Base-by-base conservation (phyloP, 92 coral and sea anemone species). In the Epizoanthus illoricatus region DNA sequence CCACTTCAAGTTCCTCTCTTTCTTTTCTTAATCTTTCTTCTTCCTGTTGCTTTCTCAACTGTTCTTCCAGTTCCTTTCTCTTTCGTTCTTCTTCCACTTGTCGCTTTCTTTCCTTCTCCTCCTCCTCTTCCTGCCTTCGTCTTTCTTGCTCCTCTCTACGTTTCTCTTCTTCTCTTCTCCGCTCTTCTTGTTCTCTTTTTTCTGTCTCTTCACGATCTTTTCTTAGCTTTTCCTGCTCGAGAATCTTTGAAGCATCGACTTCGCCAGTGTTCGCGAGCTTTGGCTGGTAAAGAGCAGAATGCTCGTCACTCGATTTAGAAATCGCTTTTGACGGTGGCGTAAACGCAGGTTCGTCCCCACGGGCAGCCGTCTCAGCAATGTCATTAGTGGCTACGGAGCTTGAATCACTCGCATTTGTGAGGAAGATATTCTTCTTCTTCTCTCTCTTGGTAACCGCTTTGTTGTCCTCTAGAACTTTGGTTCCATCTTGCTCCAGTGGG, bases 381-480 rank as follows among this genome's bases (percentile, higher is more conserved):
- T 75, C 86, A 24, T 84, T 90, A 33, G 91, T 88, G 39, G 74
- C 69, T 54, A 69, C 69, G 52, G 94, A 93, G 71, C 90, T 84
- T 42, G 91, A 75, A 70, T 93, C 94, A 66, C 92, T 91, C 18
- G 86, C 91, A 79, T 91, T 86, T 28, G 97, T 93, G 19, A 93
- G 65, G 52, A 93, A 93, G 13, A 86, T 85, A 16, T 94, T 93
- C 2, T 75, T 79, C 42, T 86, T 74, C 71, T 89, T 89, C 15
- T 65, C 78, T 62, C 69, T 86, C 88, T 68, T 74, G 65, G 19
- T 79, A 58, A 65, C 75, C 63, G 64, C 72, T 57, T 18, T 86
- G 39, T 82, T 82, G 70, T 24, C 66, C 49, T 64, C 71, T 20
- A 63, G 73, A 81, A 65, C 63, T 8, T 4, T 68, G 56, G 18